Evolutionary conservation across 2,113 vertebrate species (phyloP).

Genomic region (Hydrochoerus hydrochaeris): DNA sequence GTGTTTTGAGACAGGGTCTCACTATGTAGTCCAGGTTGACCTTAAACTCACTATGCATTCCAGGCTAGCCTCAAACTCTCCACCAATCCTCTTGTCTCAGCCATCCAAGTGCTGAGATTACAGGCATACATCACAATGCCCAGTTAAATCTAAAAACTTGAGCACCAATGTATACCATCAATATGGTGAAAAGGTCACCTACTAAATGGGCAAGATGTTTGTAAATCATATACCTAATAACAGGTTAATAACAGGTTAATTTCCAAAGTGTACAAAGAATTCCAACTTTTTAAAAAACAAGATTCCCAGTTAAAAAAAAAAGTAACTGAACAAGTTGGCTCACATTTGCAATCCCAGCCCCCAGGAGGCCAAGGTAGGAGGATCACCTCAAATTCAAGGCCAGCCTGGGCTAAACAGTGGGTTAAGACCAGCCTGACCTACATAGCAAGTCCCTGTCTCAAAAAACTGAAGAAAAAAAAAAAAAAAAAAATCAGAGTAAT

Average conservation of each 20-base stretch:
- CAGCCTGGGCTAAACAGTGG: no score
- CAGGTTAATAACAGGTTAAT: not conserved
- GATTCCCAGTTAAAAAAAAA: not conserved
- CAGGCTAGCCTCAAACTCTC: not conserved
- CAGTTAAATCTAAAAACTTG: not conserved
- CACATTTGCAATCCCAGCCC: not conserved
- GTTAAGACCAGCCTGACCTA: not conserved
- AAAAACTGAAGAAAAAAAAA: no score
- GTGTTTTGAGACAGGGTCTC: not conserved
- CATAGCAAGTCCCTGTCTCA: not conserved
- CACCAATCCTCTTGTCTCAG: not conserved
- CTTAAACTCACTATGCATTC: not conserved
- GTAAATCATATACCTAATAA: not conserved
- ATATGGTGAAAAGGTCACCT: not conserved
- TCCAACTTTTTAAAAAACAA: not conserved
- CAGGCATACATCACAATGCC: not conserved
- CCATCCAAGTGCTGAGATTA: not conserved
- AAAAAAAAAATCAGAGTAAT: no score
- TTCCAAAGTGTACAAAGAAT: slow-evolving; percentile 9
- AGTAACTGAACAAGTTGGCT: not conserved
- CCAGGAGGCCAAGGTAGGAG: not conserved
- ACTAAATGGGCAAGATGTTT: not conserved
- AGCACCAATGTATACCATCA: not conserved
- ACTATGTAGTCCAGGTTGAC: not conserved
- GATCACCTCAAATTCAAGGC: not conserved